A percentile compares a stretch with the other conserved stretches of the same genome.
Conservation (phyloP, 1,140 invertebrate species). For the Leptoteleia sp. region DNA sequence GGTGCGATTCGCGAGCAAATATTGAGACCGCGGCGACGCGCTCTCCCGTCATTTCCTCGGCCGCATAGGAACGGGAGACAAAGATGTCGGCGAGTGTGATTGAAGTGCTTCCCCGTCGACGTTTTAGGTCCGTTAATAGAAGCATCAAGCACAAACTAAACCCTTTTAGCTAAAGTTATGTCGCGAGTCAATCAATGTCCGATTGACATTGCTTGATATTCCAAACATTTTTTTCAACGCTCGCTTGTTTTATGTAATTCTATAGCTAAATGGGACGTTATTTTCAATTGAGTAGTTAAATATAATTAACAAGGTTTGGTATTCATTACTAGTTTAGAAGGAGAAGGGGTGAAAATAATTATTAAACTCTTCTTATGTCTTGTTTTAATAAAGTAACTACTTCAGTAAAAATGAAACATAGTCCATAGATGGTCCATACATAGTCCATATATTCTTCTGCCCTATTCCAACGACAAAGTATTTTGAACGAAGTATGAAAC, state of each 20-base stretch:
- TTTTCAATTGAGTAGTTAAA: slow-evolving; percentile 5
- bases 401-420: too few species aligned
- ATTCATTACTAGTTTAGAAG: too few species aligned
- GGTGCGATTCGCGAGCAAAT: background rate
- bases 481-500: too few species aligned
- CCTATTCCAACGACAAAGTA: too few species aligned
- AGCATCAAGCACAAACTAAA: slow-evolving; percentile 57
- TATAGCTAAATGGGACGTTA: slow-evolving; percentile 2
- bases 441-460: too few species aligned
- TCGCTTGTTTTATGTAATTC: slow-evolving; percentile 5
- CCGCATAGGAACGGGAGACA: slow-evolving; percentile 39
- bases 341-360: too few species aligned
- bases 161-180: slow-evolving; percentile 57
- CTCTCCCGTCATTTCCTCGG: background rate
- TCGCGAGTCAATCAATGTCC: slow-evolving; percentile 42
- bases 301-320: too few species aligned
- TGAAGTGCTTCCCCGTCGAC: slow-evolving; percentile 64
- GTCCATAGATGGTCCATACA: too few species aligned
- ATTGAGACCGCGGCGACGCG: background rate
- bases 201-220: slow-evolving; percentile 51
- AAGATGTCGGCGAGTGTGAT: slow-evolving; percentile 47
- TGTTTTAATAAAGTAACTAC: too few species aligned
- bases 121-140: slow-evolving; percentile 57
- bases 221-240: slow-evolving; percentile 19
- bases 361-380: too few species aligned